Percentiles rank a stretch among this genome's conserved stretches.
phyloP scores from a whole-genome alignment of 2,888 invertebrate genomes.

The Acanthosepion esculentum region DNA sequence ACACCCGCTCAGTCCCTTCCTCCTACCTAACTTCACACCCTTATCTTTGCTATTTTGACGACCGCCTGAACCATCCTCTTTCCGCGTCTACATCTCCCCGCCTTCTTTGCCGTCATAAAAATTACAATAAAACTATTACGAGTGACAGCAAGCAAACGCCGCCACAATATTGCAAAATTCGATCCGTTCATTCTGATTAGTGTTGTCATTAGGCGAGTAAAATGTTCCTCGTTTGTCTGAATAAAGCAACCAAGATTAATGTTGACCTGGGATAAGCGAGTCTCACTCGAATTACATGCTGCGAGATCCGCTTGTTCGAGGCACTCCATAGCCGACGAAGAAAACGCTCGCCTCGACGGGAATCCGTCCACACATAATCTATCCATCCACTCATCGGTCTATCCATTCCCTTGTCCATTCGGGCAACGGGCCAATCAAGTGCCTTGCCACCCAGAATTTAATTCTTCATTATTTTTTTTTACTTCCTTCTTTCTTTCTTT shows the following conservation, averaged over 20 bases:
- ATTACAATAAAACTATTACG: constrained; percentile 33
- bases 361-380: neutral
- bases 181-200: constrained; percentile 11
- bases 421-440: neutral
- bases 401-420: neutral
- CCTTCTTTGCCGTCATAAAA: neutral
- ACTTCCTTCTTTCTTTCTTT: neutral
- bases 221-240: constrained; percentile 33
- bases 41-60: neutral
- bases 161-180: constrained; percentile 11
- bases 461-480: neutral
- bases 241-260: constrained; percentile 33
- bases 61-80: neutral
- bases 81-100: neutral
- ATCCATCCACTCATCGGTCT: neutral
- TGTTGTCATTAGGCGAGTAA: neutral
- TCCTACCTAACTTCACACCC: neutral
- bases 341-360: neutral
- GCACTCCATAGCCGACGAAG: neutral
- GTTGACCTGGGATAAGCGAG: neutral
- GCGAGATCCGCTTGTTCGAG: constrained; percentile 33
- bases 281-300: constrained; percentile 13
- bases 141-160: constrained; percentile 21
- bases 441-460: neutral
- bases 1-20: neutral